phyloP scores from a whole-genome alignment of 1,140 invertebrate species.

The Uloborus diversus region DNA sequence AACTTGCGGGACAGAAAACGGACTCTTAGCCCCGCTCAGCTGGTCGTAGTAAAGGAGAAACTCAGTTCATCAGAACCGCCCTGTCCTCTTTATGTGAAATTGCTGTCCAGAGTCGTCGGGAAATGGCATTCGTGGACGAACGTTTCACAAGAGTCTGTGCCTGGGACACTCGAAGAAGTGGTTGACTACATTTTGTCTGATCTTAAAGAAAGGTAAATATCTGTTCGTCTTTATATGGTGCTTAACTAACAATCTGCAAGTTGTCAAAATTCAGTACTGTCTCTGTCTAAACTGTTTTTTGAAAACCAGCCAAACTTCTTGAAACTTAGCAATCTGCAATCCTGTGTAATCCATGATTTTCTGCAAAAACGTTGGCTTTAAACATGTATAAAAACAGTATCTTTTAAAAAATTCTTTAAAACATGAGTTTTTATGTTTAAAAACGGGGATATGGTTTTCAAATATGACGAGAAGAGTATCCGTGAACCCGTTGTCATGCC shows the following conservation, averaged over 20 bases:
- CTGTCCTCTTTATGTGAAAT: constrained; percentile 51
- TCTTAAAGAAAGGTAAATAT: constrained; percentile 58
- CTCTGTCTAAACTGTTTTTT: too few relatives aligned
- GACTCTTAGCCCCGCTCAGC: constrained; percentile 41
- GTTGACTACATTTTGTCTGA: constrained; percentile 27
- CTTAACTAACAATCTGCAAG: background rate
- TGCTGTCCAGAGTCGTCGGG: constrained; percentile 40
- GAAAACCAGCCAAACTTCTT: too few relatives aligned
- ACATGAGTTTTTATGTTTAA: too few relatives aligned
- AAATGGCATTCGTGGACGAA: constrained; percentile 42
- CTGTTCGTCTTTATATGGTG: background rate
- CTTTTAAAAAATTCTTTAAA: too few relatives aligned
- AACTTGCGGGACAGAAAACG: constrained; percentile 52
- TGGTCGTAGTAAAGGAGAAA: constrained; percentile 19
- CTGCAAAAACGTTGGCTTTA: too few relatives aligned
- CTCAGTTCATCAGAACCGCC: background rate
- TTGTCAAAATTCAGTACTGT: too few relatives aligned
- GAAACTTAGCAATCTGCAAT: too few relatives aligned
- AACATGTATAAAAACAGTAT: too few relatives aligned
- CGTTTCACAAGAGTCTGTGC: background rate
- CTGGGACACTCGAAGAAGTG: constrained; percentile 28
- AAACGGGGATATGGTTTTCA: too few relatives aligned
- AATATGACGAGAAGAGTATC: too few relatives aligned
- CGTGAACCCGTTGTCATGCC: too few relatives aligned
- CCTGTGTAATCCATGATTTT: too few relatives aligned